Conservation (phyloP, 2,113 vertebrate species). For the Rhegmatorhina hoffmannsi region DNA sequence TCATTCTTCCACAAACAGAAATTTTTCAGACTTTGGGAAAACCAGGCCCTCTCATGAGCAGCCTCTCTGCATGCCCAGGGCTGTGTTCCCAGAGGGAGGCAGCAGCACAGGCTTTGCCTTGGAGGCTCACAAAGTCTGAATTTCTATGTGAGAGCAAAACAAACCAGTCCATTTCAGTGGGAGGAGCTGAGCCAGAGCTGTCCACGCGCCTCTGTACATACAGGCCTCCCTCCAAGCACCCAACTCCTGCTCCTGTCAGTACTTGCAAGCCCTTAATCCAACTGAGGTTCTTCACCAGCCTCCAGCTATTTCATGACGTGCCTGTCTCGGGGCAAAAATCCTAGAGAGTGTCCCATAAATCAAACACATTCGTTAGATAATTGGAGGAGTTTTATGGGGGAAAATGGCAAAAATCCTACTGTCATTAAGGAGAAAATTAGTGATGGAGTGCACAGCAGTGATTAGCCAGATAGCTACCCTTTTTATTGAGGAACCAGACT, state of each 20-base stretch:
- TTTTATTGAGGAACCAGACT: constrained; percentile 20
- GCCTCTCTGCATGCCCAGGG: background rate
- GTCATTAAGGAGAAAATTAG: constrained; percentile 10
- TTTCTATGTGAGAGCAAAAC: background rate
- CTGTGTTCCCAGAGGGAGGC: background rate
- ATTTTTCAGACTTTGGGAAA: background rate
- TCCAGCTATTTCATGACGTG: background rate
- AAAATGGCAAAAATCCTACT: constrained; percentile 3
- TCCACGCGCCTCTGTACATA: background rate
- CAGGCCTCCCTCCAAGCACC: background rate
- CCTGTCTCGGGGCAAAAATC: constrained; percentile 23
- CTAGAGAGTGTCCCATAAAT: background rate
- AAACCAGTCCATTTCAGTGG: background rate
- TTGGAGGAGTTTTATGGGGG: constrained; percentile 3
- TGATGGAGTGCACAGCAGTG: background rate
- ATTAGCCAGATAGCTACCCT: background rate
- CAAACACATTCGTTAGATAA: background rate
- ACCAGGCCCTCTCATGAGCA: background rate
- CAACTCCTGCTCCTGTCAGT: constrained; percentile 11
- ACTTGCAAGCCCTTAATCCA: constrained; percentile 35
- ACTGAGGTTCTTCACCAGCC: background rate
- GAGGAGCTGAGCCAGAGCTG: constrained; percentile 16
- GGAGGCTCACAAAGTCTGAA: background rate
- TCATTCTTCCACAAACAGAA: background rate
- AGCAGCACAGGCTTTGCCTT: background rate